Conservation (phyloP, 2,113 vertebrate species). For the Shinisaurus crocodilurus region DNA sequence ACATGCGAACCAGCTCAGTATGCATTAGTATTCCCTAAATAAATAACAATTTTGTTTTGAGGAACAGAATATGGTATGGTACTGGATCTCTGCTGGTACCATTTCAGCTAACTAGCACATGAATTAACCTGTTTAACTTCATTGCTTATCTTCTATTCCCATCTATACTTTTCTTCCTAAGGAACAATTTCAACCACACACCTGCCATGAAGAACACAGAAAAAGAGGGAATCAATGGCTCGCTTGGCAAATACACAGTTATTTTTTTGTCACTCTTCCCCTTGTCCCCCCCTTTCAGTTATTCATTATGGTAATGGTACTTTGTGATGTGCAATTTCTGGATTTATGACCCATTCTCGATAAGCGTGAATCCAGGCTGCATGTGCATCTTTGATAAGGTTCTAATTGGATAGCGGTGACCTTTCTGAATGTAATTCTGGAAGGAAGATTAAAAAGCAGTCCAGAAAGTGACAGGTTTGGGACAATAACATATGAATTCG, state of each 20-base stretch:
- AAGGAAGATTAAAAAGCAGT: conserved; percentile 86
- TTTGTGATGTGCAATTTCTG: conserved; percentile 76
- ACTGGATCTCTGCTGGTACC: background rate
- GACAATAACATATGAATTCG: conserved; percentile 84
- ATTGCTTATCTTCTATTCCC: conserved; percentile 38
- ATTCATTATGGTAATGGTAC: conserved; percentile 79
- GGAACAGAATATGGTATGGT: background rate
- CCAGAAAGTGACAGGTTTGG: conserved; percentile 83
- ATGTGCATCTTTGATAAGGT: conserved; percentile 88
- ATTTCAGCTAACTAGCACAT: background rate
- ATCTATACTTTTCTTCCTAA: conserved; percentile 8
- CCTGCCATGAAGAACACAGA: conserved; percentile 25
- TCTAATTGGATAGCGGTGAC: conserved; percentile 87
- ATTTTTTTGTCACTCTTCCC: conserved; percentile 66
- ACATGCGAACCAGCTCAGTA: too few species aligned
- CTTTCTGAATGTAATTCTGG: conserved; percentile 85
- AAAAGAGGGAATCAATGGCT: conserved; percentile 46
- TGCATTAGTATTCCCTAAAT: background rate
- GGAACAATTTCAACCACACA: conserved; percentile 37
- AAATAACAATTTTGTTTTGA: background rate
- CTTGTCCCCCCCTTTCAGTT: conserved; percentile 51
- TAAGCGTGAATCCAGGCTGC: conserved; percentile 77
- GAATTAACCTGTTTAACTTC: background rate
- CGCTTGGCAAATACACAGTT: conserved; percentile 62
- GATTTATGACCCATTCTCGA: conserved; percentile 83